Evolutionary conservation across 2,113 vertebrate genomes (phyloP), one percentile per base, ranked within the genome.

Genomic region (Pterocles orientalis): DNA sequence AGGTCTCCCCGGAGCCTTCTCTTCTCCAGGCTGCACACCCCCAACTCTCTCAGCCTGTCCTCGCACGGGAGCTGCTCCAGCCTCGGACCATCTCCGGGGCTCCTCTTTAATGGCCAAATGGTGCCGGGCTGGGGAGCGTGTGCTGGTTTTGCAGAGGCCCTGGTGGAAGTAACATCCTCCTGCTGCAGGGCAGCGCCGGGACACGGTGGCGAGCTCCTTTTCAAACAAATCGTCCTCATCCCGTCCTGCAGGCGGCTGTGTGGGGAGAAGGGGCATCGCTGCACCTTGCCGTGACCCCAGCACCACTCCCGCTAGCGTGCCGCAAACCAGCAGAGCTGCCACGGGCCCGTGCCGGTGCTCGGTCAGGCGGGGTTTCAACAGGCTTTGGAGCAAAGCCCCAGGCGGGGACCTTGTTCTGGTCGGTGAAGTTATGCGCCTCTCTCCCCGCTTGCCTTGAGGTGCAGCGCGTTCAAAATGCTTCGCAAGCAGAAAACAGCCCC

Each of bases 351-450:
- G 7, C 60, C 4, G 0, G 54, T 41, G 72, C 80, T 69, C 9
- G 1, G 17, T 57, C 53, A 13, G 57, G 34, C 21, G 8, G 20
- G 89, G 69, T 89, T 96, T 86, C 81, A 75, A 34, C 60, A 92
- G 92, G 65, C 72, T 91, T 60, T 61, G 65, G 73, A 95, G 89
- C 81, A 82, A 94, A 92, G 84, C 73, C 78, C 36, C 53, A n/a
- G 69, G 57, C 77, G 82, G 66, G 76, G 65, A 89, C 48, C 62
- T 87, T 57, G 73, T 84, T 89, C 64, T 91, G 73, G 48, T 91
- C 2, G 36, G 57, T 51, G 68, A 56, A 57, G 91, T 75, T 87
- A 25, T 12, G 61, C 65, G 36, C 53, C 65, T 76, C 57, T 69
- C 65, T 82, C 45, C 47, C 4, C 4, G 39, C 72, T 64, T 72